These are phyloP conservation scores for Scolopax mira DNA, from an alignment of 2,113 vertebrate species.

Conservation along the genomic window DNA sequence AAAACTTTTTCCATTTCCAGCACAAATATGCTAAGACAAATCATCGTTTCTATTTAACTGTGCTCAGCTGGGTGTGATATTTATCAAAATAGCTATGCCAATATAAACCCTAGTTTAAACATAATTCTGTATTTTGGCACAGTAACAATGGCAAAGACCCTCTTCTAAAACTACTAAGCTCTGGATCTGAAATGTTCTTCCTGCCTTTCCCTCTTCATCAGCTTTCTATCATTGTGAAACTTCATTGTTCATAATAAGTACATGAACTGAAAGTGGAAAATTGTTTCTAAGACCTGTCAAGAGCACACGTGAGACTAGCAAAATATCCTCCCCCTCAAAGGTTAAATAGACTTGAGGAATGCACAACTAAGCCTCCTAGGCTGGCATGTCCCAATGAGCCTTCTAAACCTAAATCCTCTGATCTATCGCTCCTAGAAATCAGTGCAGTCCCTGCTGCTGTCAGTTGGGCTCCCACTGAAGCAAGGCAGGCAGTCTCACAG, in stretches of 20 bases:
- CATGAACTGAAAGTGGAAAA: background rate
- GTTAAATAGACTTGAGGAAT: background rate
- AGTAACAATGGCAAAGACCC: background rate
- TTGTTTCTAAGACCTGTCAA: background rate
- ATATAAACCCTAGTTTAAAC: background rate
- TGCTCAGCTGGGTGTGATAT: background rate
- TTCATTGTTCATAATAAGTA: background rate
- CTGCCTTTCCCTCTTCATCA: background rate
- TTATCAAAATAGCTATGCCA: background rate
- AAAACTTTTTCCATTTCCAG: background rate
- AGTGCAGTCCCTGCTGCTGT: slow-evolving; percentile 6
- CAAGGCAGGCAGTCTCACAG: slow-evolving; percentile 57
- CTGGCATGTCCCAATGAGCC: background rate
- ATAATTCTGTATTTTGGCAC: background rate
- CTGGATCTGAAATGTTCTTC: background rate
- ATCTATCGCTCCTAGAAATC: slow-evolving; percentile 30
- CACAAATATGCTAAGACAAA: background rate
- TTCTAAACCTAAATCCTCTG: background rate
- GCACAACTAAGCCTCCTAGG: background rate
- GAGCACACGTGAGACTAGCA: background rate
- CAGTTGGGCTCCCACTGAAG: slow-evolving; percentile 46
- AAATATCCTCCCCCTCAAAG: background rate
- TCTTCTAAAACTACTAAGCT: background rate
- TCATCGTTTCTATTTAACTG: background rate
- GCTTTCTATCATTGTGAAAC: background rate